phyloP scores from a whole-genome alignment of 2,797 vertebrate species.

The Nannoperca australis region DNA sequence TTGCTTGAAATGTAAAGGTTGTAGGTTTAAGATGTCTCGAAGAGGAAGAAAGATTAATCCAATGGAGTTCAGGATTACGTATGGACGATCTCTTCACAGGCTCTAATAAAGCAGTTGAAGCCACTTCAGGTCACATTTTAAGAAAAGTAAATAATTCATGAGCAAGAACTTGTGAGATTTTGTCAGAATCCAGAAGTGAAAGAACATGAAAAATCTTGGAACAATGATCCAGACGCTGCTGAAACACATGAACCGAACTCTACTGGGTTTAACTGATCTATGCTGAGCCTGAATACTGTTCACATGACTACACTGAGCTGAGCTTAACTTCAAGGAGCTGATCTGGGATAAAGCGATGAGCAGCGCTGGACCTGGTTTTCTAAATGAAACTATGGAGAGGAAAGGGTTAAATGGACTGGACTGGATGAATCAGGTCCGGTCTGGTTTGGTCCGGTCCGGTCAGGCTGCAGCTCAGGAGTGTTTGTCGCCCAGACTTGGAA shows the following conservation, averaged over 20 bases:
- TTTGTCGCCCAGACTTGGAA: conserved; percentile 48
- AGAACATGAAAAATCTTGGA: neutral
- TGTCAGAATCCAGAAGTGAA: neutral
- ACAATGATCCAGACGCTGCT: conserved; percentile 10
- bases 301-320: conserved; percentile 11
- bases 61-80: neutral
- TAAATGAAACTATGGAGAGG: neutral
- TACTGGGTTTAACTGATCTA: conserved; percentile 26
- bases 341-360: conserved; percentile 8
- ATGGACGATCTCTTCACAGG: neutral
- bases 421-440: conserved; percentile 11
- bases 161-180: neutral
- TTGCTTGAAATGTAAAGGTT: conserved; percentile 5
- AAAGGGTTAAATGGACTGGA: neutral
- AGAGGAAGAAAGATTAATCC: neutral
- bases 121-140: conserved; percentile 3
- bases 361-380: conserved; percentile 9
- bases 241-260: conserved; percentile 22
- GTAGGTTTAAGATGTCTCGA: neutral
- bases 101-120: neutral
- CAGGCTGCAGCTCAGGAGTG: conserved; percentile 50
- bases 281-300: conserved; percentile 48
- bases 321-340: neutral
- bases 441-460: conserved; percentile 13
- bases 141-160: neutral